Conservation (phyloP, 2,888 invertebrate species). For the Hymenopus coronatus region DNA sequence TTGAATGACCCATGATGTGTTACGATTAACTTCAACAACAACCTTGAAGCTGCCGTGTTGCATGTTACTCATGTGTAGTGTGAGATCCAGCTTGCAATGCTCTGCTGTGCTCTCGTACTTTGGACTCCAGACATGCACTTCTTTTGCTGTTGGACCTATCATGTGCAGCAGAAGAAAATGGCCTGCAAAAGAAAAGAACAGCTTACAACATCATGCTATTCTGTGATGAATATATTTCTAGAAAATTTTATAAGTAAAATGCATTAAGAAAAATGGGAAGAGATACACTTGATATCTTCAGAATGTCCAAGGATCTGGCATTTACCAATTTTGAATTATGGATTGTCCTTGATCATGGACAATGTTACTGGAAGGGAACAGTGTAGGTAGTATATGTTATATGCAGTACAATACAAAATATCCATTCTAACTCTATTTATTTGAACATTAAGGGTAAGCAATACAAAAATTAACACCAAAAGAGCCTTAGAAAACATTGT, state of each 20-base stretch:
- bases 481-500: too few relatives aligned
- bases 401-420: too few relatives aligned
- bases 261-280: not conserved
- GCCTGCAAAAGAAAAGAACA: conserved; percentile 52
- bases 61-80: conserved; percentile 51
- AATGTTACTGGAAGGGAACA: too few relatives aligned
- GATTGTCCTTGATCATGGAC: too few relatives aligned
- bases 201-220: not conserved
- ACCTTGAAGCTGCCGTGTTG: conserved; percentile 47
- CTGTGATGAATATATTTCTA: not conserved
- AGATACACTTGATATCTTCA: not conserved
- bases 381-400: too few relatives aligned
- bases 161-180: conserved; percentile 63
- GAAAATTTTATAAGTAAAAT: not conserved
- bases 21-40: conserved; percentile 43
- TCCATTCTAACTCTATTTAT: too few relatives aligned
- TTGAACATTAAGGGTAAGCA: too few relatives aligned
- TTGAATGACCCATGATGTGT: conserved; percentile 46
- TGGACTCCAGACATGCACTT: conserved; percentile 46
- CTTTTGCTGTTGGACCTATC: conserved; percentile 46
- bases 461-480: too few relatives aligned
- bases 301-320: not conserved
- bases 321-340: too few relatives aligned
- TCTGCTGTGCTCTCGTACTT: conserved; percentile 46
- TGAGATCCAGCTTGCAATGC: conserved; percentile 48